Conservation (phyloP, 2,888 invertebrate species). For the Drosophila nigricruria region DNA sequence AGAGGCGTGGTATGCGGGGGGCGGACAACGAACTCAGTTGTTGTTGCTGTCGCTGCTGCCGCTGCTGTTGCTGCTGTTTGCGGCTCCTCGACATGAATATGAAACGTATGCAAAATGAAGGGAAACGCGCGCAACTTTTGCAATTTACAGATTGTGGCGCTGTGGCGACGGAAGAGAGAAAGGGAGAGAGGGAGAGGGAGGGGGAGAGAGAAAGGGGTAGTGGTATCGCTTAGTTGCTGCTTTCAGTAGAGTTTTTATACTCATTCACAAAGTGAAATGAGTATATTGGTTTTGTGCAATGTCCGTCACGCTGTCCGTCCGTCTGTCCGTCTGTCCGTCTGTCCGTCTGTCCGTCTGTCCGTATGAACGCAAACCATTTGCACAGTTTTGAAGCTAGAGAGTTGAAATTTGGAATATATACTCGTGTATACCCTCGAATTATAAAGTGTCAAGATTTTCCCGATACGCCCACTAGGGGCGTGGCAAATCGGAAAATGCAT, state of each 20-base stretch:
- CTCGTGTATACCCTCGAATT: too few species aligned
- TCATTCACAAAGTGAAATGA: too few species aligned
- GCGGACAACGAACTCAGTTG: slow-evolving; percentile 66
- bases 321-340: too few species aligned
- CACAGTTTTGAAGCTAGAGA: too few species aligned
- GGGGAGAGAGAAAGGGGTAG: slow-evolving; percentile 5
- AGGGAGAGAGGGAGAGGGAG: not conserved
- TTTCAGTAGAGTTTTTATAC: slow-evolving; percentile 23
- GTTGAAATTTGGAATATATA: too few species aligned
- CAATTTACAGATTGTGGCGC: slow-evolving; percentile 72
- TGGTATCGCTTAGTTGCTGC: slow-evolving; percentile 15
- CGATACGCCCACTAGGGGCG: too few species aligned
- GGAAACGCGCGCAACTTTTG: slow-evolving; percentile 77
- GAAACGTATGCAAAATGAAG: slow-evolving; percentile 78
- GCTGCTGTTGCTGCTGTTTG: slow-evolving; percentile 17
- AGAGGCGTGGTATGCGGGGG: slow-evolving; percentile 37
- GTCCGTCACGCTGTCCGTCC: too few species aligned
- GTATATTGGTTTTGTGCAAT: too few species aligned
- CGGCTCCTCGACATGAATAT: slow-evolving; percentile 70
- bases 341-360: too few species aligned
- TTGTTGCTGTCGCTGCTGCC: slow-evolving; percentile 2
- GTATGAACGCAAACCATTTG: too few species aligned
- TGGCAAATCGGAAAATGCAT: too few species aligned
- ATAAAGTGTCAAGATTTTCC: too few species aligned
- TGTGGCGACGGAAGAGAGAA: slow-evolving; percentile 16